Conservation (phyloP, 2,797 vertebrate genomes). For the Myotis vivesi region DNA sequence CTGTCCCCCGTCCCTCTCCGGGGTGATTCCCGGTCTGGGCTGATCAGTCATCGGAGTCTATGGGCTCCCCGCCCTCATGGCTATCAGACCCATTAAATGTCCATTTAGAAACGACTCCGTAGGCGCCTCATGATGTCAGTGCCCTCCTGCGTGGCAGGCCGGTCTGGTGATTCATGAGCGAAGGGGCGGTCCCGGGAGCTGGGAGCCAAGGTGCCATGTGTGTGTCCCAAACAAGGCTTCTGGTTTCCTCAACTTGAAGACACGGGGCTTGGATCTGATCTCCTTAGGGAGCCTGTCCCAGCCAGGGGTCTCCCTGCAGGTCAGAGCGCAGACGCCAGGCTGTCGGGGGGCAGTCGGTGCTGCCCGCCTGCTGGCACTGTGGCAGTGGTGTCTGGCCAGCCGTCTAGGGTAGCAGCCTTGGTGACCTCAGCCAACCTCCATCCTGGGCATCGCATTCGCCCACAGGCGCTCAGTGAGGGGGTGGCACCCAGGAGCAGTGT, state of each 20-base stretch:
- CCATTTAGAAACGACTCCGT: slow-evolving; percentile 47
- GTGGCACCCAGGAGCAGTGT: accelerated
- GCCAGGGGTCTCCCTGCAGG: slow-evolving; percentile 30
- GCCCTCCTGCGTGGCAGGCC: background rate
- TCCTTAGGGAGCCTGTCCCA: slow-evolving; percentile 44
- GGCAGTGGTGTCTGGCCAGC: slow-evolving; percentile 37
- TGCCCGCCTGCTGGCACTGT: slow-evolving; percentile 60
- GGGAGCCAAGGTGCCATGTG: slow-evolving; percentile 13
- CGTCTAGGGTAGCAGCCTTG: slow-evolving; percentile 67
- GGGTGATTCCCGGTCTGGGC: background rate
- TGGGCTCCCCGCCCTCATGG: background rate
- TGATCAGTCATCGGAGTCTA: background rate
- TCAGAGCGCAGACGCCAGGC: slow-evolving; percentile 11
- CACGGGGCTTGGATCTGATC: slow-evolving; percentile 74
- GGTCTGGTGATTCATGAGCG: slow-evolving; percentile 45
- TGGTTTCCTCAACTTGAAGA: slow-evolving; percentile 66
- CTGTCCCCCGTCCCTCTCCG: no score
- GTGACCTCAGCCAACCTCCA: slow-evolving; percentile 45
- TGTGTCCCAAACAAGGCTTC: slow-evolving; percentile 53
- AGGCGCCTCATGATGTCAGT: slow-evolving; percentile 46
- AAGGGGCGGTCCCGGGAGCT: background rate
- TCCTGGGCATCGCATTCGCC: slow-evolving; percentile 35
- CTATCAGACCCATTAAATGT: slow-evolving; percentile 41
- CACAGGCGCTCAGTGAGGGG: background rate
- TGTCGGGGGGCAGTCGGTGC: background rate